Conservation (phyloP, 1,140 invertebrate genomes). For the Drosophila lacertosa region DNA sequence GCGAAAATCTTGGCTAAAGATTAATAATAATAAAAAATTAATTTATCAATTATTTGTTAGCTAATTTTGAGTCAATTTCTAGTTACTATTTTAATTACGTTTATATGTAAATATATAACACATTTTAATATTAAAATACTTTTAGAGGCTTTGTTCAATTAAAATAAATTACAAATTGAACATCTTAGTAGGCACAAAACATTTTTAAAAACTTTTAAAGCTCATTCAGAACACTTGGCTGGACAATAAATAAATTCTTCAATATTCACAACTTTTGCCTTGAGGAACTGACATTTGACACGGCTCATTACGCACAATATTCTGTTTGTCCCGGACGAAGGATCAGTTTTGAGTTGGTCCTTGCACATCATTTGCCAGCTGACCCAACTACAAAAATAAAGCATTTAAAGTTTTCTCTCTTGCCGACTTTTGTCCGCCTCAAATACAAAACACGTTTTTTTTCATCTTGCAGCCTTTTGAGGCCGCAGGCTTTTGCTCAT, state of each 20-base stretch:
- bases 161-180: too few species aligned
- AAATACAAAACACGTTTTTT: slow-evolving; percentile 21
- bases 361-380: slow-evolving; percentile 65
- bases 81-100: too few species aligned
- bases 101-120: too few species aligned
- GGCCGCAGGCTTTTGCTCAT: slow-evolving; percentile 53
- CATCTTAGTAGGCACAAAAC: too few species aligned
- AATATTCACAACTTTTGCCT: too few species aligned
- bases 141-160: too few species aligned
- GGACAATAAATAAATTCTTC: neutral
- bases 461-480: slow-evolving; percentile 44
- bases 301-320: slow-evolving; percentile 46
- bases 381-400: slow-evolving; percentile 48
- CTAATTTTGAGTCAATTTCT: too few species aligned
- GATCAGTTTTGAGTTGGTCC: slow-evolving; percentile 31
- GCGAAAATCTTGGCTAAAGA: too few species aligned
- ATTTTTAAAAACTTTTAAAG: too few species aligned
- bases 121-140: too few species aligned
- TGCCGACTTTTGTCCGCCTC: slow-evolving; percentile 44
- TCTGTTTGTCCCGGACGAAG: neutral
- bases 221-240: neutral
- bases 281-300: slow-evolving; percentile 28
- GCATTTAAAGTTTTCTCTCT: slow-evolving; percentile 73
- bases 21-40: too few species aligned
- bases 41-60: too few species aligned